Evolutionary conservation across 2,888 invertebrate species (phyloP), one percentile per base, ranked within the genome.

Genomic region (Mamestra brassicae): DNA sequence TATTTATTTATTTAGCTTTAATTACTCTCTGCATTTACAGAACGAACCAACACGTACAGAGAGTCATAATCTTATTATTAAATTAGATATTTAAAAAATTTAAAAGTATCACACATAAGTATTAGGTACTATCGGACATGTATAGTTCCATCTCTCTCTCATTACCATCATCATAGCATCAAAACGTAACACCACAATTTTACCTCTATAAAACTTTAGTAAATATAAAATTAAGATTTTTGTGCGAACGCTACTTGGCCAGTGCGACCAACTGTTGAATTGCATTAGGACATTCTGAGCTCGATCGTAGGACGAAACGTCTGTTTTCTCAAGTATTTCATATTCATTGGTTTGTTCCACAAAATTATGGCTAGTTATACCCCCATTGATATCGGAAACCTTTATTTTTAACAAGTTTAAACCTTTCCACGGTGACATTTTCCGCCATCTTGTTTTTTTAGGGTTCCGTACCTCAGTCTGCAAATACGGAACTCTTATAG

Each of bases 221-320:
- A 26, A 26, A 13, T 11, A 45, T 10, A 45, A 45, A 4, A 38
- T 17, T 45, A 45, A 42, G 52, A 77, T 60, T 84, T 85, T 79
- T 87, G 62, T 94, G 92, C 90, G 67, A 76, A 85, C 94, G 78
- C 71, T 95, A 87, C 91, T 3, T 34, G 38, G 11, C 69, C 57
- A 77, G 70, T 73, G 84, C 84, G 85, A 88, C 92, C 92, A 93
- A 92, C 95, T 94, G 95, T 95, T 95, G 95, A 94, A 94, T 95
- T 93, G 94, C 93, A 94, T 94, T 90, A 91, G 91, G 86, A 88
- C 90, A 92, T 89, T 89, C 88, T 83, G 83, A 86, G 84, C 85
- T 83, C 73, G 74, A 82, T 76, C 78, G 89, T 89, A 90, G 91
- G 89, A 89, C 88, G 88, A 88, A 88, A 90, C 80, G 88, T 90